These are phyloP conservation scores for Cylas formicarius DNA, from an alignment of 1,140 invertebrate genomes.

Conservation along the genomic window DNA sequence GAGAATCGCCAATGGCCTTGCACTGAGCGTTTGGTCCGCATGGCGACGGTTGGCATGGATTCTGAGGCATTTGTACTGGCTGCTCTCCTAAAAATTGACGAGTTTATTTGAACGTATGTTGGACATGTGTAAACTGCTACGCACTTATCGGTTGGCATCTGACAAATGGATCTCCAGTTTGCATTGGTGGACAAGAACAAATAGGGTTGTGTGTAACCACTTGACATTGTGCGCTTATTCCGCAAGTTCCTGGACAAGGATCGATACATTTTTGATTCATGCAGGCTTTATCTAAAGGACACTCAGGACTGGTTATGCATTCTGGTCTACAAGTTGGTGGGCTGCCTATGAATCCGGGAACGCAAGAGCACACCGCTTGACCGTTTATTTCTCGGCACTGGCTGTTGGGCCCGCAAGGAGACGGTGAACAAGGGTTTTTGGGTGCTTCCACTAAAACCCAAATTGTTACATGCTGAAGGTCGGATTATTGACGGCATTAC, in stretches of 20 bases:
- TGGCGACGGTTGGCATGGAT: slow-evolving; percentile 51
- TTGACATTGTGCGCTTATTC: slow-evolving; percentile 53
- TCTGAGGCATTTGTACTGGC: slow-evolving; percentile 35
- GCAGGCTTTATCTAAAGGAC: slow-evolving; percentile 53
- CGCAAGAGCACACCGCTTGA: slow-evolving; percentile 55
- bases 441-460: slow-evolving; percentile 35
- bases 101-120: background rate
- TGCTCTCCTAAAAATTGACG: slow-evolving; percentile 27
- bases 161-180: slow-evolving; percentile 55
- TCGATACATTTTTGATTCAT: slow-evolving; percentile 57
- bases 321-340: slow-evolving; percentile 59
- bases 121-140: slow-evolving; percentile 6
- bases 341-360: slow-evolving; percentile 53
- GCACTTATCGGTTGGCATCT: slow-evolving; percentile 48
- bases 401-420: slow-evolving; percentile 58
- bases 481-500: too few species aligned
- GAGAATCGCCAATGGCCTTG: slow-evolving; percentile 43
- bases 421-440: slow-evolving; percentile 50
- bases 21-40: slow-evolving; percentile 50
- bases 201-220: slow-evolving; percentile 57
- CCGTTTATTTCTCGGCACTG: slow-evolving; percentile 54
- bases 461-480: background rate
- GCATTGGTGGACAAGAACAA: slow-evolving; percentile 52
- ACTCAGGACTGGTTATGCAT: slow-evolving; percentile 56
- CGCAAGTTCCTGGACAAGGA: slow-evolving; percentile 58